Evolutionary conservation across 2,797 vertebrate species (phyloP).

Genomic region (Crypturellus tataupa): DNA sequence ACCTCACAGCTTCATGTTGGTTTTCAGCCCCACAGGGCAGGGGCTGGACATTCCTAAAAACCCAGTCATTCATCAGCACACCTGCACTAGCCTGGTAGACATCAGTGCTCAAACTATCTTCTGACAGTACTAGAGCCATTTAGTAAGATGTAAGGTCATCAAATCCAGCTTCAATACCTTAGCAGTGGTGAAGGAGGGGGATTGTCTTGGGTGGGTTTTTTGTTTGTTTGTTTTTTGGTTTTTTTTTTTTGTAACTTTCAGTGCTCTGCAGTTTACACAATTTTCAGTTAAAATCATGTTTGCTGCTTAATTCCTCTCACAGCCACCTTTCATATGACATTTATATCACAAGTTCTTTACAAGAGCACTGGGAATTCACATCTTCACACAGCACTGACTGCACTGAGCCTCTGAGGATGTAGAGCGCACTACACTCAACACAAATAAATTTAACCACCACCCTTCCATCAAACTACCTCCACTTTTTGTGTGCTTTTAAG

Average conservation of each 20-base stretch:
- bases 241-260: not conserved
- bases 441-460: not conserved
- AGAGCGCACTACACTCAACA: not conserved
- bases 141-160: not conserved
- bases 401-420: not conserved
- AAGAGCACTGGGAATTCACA: not conserved
- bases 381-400: not conserved
- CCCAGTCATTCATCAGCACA: not conserved
- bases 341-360: not conserved
- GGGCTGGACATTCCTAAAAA: not conserved
- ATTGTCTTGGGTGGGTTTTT: no score
- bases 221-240: no score
- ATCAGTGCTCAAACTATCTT: not conserved
- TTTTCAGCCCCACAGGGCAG: not conserved
- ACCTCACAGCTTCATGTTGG: not conserved
- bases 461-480: not conserved
- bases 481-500: not conserved
- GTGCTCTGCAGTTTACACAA: not conserved
- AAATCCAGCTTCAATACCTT: not conserved
- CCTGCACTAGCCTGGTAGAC: not conserved
- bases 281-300: not conserved
- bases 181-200: no score
- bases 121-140: not conserved
- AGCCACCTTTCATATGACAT: not conserved
- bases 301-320: not conserved